Evolutionary conservation across 2,888 invertebrate genomes (phyloP).

Genomic region (Drosophila vallismaia): DNA sequence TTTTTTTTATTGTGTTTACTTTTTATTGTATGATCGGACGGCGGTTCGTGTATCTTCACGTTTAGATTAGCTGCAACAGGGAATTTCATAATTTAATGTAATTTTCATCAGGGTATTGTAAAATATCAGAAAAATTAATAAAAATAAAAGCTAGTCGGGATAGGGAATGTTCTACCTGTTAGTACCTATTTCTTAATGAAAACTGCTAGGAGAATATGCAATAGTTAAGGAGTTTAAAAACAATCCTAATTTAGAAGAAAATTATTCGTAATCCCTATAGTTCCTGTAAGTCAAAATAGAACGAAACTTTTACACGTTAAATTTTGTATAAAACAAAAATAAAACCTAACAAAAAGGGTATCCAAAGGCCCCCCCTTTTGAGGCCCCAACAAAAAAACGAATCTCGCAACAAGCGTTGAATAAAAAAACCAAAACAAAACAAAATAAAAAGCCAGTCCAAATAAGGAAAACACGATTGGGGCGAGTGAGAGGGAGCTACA

Average conservation of each 20-base stretch:
- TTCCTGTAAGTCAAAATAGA: not conserved
- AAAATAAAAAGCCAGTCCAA: constrained; percentile 48
- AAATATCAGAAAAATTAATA: not conserved
- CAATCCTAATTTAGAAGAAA: no score
- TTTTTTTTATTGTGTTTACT: constrained; percentile 33
- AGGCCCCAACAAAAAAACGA: not conserved
- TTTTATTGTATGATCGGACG: constrained; percentile 64
- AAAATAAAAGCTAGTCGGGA: no score
- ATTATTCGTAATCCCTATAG: no score
- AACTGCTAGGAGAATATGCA: no score
- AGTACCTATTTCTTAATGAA: no score
- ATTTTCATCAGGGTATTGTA: constrained; percentile 21
- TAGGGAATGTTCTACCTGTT: no score
- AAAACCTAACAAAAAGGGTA: constrained; percentile 1
- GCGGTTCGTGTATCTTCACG: constrained; percentile 63
- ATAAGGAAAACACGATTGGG: constrained; percentile 46
- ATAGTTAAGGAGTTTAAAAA: no score
- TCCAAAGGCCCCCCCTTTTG: not conserved
- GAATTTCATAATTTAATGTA: constrained; percentile 58
- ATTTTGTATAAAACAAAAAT: not conserved
- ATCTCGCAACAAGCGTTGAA: constrained; percentile 33
- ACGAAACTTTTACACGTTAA: not conserved
- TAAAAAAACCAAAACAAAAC: constrained; percentile 63
- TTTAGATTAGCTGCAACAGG: constrained; percentile 55
- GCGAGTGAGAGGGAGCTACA: constrained; percentile 9